phyloP scores from a whole-genome alignment of 2,888 invertebrate genomes.

The Cantharis rufa region DNA sequence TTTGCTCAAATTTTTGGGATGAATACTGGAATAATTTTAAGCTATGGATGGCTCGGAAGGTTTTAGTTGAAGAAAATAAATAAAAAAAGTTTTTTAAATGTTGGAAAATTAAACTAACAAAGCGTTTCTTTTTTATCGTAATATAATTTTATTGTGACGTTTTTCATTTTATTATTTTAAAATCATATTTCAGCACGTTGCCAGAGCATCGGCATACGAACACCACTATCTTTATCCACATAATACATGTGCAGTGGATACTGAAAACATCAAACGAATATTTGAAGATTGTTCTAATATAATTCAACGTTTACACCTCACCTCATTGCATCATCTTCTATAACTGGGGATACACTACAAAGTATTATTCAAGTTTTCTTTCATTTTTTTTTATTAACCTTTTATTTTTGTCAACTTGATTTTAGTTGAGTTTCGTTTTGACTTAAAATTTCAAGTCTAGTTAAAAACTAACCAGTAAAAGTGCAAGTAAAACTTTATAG shows the following conservation, averaged over 20 bases:
- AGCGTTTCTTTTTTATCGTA: background rate
- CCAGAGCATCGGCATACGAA: constrained; percentile 97
- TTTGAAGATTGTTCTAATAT: constrained; percentile 99
- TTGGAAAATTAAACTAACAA: background rate
- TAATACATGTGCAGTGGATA: constrained; percentile 99
- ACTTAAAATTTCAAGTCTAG: background rate
- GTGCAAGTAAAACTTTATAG: background rate
- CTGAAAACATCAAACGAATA: constrained; percentile 99
- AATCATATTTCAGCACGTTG: constrained; percentile 83
- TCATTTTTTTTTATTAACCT: background rate
- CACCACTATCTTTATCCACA: constrained; percentile 99
- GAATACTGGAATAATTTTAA: background rate
- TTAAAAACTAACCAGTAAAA: background rate
- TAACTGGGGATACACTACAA: constrained; percentile 64
- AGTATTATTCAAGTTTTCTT: background rate
- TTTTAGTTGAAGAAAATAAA: background rate
- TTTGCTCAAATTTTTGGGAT: background rate
- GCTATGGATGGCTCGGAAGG: background rate
- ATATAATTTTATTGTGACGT: background rate
- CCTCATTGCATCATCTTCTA: constrained; percentile 98
- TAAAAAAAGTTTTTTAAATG: too few relatives aligned
- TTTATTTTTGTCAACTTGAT: background rate
- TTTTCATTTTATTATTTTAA: background rate
- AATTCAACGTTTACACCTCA: constrained; percentile 99
- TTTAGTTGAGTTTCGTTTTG: background rate